Base-by-base conservation (phyloP, 2,797 vertebrate genomes). In the Orestias chungarensis region DNA sequence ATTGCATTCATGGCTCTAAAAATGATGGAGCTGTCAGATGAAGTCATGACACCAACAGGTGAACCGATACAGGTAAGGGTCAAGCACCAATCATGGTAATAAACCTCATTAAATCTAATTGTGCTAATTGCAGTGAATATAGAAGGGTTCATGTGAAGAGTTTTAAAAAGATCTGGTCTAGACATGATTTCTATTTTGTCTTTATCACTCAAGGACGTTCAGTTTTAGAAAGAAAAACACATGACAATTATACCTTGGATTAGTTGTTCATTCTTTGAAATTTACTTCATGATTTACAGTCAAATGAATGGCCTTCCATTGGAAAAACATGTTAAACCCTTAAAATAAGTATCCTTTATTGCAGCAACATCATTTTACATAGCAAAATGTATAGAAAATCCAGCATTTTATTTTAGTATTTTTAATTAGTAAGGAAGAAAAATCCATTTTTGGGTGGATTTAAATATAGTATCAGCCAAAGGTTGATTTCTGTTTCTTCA, bases 1-100 rank as follows among this genome's bases (percentile, higher is more conserved):
- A 97, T 99, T 82, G 97, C 98, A 6, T 89, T 97, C 79, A 99
- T 99, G 98, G 96, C 97, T 54, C 90, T 99, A 88, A 98, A 97
- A 93, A 99, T 99, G 97, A 98, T 99, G 96, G 97, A 98, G 80
- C 95, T 99, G 43, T 98, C 98, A 46, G 93, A 95, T 25, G 96
- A 97, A 78, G 97, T 99, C 79, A 95, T 93, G 91, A 98, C 98
- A 73, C 98, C 98, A 65, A 96, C 96, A 38, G 98, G 97, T 85
- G 97, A 99, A 65, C 94, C 92, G 68, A 98, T 99, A 90, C 97
- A 96, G 96, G 98, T 99, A 71, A 93, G 91, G 79, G 75, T 73
- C 65, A 81, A 79, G 57, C 54, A 64, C 57, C 67, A 35, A 38
- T 77, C 42, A 23, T 47, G 12, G 23, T 62, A 44, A 43, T 40